Base-by-base conservation (phyloP, 2,888 invertebrate genomes). In the Drosophila atripex region DNA sequence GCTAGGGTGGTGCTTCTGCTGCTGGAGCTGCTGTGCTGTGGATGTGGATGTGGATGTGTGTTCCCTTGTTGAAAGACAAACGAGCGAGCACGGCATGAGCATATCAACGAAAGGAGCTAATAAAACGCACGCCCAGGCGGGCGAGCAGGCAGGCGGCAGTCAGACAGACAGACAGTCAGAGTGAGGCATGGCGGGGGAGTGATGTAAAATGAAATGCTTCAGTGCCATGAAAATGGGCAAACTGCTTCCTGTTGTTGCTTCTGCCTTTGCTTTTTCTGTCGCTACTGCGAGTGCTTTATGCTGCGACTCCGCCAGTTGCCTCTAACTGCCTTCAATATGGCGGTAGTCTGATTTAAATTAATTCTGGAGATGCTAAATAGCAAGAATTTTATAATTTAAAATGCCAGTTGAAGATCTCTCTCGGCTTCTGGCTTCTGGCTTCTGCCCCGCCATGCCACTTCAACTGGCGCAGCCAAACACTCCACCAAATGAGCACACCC, bases 71-170 rank as follows among this genome's bases (percentile, higher is more conserved):
- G 82, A 83, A 86, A 83, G 82, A 86, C 78, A 83, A 83, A 83
- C 82, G 82, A 75, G 76, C 80, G 78, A 76, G 78, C 78, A 86
- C 82, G 71, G 82, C 78, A 74, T 86, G 78, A 83, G 82, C 82
- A 86, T 83, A 84, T 83, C 86, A 83, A 83, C 82, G 85, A 78
- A 86, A 84, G 82, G 86, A 83, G 82, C 86, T 86, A 78, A 83
- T 83, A 83, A 83, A 83, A 86, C 86, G 69, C 84, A 84, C 75
- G 71, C 38, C 45, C 83, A 80, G 73, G 63, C 65, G 61, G 49
- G 43, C 55, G 58, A 55, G 32, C 32, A 56, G 18, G 30, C 30
- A 38, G 41, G 35, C 54, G 18, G 30, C 30, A 38, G 41, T 32
- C 54, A 46, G 47, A 52, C 21, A 51, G 45, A 21, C 47, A 43